Evolutionary conservation across 92 coral and sea anemone genomes (phyloP), one percentile per base, ranked within the genome.

Genomic region (Paramuricea clavata): DNA sequence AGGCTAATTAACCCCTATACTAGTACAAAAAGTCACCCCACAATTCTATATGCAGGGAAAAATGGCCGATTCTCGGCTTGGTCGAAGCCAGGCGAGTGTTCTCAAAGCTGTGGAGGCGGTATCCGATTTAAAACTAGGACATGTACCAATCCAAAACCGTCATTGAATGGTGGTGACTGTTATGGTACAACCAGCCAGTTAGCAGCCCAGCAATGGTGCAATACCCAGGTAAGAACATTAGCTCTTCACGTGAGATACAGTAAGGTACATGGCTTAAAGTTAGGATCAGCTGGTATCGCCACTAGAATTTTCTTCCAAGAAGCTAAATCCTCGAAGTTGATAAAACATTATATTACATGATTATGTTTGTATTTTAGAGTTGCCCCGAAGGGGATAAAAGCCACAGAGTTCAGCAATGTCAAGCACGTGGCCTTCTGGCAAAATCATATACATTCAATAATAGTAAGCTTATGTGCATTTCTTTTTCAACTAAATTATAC

Each of bases 131-230:
- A 33, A 39, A 78, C 83, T 15, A 78, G 49, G 31, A 78, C 69
- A 25, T 78, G 83, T 35, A 78, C 83, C 28, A 78, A 78, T 34
- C 83, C 83, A 30, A 78, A 78, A 78, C 69, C 83, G 15, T 78
- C 83, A 28, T 35, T 78, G 43, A 78, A 78, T 25, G 83, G 83
- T 17, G 47, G 41, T 11, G 83, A 78, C 69, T 78, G 83, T 52
- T 4, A 12, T 30, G 83, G 83, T 3, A 13, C 13, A 6, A 78
- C 83, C 23, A 78, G 23, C 15, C 43, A 78, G 17, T 17, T 78
- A 11, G 81, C 81, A 74, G 25, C 49, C 2, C 42, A 50, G 8
- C 70, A 78, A 78, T 78, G 83, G 83, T 78, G 83, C 49, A 78
- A 78, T 34, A 52, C 30, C 12, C 47, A 78, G 69, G 83, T 78